Percentiles rank a stretch among this genome's conserved stretches.
Evolutionary conservation across 2,888 invertebrate genomes (phyloP).

Genomic region (Seira ritae): DNA sequence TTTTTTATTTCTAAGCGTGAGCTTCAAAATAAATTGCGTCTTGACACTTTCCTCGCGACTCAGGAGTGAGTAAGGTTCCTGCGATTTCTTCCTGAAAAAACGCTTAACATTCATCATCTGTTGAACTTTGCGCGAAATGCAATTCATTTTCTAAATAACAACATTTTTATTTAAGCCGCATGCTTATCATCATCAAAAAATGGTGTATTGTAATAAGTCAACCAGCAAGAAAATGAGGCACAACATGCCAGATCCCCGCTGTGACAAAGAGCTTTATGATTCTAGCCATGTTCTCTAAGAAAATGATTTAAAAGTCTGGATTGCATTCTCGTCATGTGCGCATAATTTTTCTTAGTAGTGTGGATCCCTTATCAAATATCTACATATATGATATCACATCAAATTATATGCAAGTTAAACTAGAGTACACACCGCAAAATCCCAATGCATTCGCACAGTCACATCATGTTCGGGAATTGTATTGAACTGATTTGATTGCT

Average conservation of each 20-base stretch:
- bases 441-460: no score
- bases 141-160: constrained; percentile 12
- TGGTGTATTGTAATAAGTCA: constrained; percentile 44
- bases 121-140: background rate
- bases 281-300: constrained; percentile 43
- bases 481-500: no score
- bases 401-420: no score
- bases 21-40: no score
- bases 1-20: no score
- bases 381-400: no score
- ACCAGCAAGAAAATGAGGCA: constrained; percentile 54
- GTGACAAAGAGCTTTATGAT: constrained; percentile 51
- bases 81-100: no score
- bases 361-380: no score
- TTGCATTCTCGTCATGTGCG: constrained; percentile 56
- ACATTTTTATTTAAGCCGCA: constrained; percentile 14
- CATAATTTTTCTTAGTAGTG: constrained; percentile 37
- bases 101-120: background rate
- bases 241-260: constrained; percentile 51
- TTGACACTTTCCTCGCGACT: no score
- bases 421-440: no score
- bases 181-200: constrained; percentile 11
- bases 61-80: no score
- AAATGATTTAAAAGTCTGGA: constrained; percentile 48
- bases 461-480: no score